These are phyloP conservation scores for Stenichneumon culpator DNA, from an alignment of 2,888 invertebrate genomes.

Conservation along the genomic window DNA sequence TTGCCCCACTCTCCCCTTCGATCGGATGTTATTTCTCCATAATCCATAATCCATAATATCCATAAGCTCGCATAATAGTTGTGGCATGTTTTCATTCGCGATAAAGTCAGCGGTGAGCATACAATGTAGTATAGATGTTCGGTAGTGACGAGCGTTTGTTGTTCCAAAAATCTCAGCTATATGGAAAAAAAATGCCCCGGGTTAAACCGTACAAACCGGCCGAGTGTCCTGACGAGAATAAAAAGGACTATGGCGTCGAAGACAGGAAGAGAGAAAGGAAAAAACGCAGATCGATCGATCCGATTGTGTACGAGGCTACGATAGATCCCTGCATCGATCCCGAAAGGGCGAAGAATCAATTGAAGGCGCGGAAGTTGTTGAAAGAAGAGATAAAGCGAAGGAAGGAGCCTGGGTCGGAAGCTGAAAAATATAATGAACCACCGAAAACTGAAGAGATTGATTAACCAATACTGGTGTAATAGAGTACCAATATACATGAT, in stretches of 20 bases:
- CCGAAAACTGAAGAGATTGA: background rate
- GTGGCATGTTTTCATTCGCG: background rate
- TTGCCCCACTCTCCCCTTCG: no score
- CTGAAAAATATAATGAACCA: background rate
- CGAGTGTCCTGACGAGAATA: constrained; percentile 67
- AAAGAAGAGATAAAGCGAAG: constrained; percentile 45
- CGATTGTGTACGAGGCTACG: constrained; percentile 73
- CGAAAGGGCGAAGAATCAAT: constrained; percentile 72
- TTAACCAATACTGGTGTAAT: background rate
- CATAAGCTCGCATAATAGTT: background rate
- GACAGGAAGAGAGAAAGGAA: constrained; percentile 15
- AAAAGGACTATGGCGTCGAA: constrained; percentile 27
- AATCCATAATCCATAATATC: no score
- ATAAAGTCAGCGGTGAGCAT: background rate
- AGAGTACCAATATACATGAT: background rate
- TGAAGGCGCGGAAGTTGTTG: constrained; percentile 71
- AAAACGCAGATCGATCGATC: constrained; percentile 67
- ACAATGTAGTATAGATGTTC: background rate
- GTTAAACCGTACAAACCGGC: constrained; percentile 71
- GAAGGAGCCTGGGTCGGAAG: constrained; percentile 1
- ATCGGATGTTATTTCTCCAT: background rate
- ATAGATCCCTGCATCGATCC: constrained; percentile 78
- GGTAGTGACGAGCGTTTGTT: background rate
- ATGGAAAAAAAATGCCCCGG: constrained; percentile 72
- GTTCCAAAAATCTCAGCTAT: constrained; percentile 64